Evolutionary conservation across 1,140 invertebrate species (phyloP).

Genomic region (Zophobas atratus): DNA sequence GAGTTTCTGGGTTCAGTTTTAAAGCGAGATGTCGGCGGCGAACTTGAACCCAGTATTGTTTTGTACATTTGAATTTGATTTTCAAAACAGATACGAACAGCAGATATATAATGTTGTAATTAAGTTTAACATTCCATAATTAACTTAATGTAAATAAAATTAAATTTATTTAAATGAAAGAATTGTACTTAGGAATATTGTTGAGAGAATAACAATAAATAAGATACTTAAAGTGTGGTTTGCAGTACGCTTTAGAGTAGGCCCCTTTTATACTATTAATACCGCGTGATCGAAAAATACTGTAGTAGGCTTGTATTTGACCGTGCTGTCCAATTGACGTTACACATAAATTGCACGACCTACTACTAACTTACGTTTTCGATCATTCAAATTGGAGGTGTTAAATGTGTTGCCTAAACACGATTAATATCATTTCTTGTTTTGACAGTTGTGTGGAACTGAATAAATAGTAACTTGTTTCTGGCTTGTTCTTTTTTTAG

Average conservation of each 20-base stretch:
- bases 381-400: too few relatives aligned
- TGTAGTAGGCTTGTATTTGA: too few relatives aligned
- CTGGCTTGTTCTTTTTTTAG: too few relatives aligned
- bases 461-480: too few relatives aligned
- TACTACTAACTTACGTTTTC: too few relatives aligned
- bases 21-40: background rate
- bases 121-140: conserved; percentile 44
- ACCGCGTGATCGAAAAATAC: too few relatives aligned
- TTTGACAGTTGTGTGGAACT: too few relatives aligned
- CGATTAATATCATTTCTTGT: too few relatives aligned
- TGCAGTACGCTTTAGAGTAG: background rate
- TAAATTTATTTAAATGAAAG: conserved; percentile 26
- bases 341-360: too few relatives aligned
- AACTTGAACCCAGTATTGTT: background rate
- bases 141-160: conserved; percentile 45
- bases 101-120: conserved; percentile 12
- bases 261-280: too few relatives aligned
- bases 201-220: conserved; percentile 44
- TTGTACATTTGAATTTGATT: conserved; percentile 5
- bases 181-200: conserved; percentile 47
- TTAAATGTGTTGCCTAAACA: too few relatives aligned
- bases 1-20: conserved; percentile 13
- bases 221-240: background rate
- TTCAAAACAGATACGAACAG: conserved; percentile 1
- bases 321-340: too few relatives aligned